These are phyloP conservation scores for Graptemys geographica DNA, from an alignment of 2,797 vertebrate genomes.

Conservation along the genomic window DNA sequence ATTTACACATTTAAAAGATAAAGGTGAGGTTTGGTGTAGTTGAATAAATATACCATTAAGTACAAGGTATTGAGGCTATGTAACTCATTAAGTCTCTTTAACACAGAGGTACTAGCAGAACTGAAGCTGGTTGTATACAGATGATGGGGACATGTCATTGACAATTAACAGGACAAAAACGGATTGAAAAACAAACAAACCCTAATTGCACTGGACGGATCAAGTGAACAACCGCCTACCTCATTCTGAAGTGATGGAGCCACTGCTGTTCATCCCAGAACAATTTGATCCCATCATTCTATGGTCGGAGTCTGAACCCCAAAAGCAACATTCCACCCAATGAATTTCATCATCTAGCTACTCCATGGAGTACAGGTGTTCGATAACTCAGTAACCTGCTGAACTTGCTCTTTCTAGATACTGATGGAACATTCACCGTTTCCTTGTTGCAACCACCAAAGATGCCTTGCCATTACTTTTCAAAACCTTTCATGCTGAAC, in stretches of 20 bases:
- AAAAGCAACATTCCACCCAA: background rate
- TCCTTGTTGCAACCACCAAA: background rate
- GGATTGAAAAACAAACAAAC: background rate
- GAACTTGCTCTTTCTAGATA: background rate
- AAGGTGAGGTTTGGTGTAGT: background rate
- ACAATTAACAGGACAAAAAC: accelerated
- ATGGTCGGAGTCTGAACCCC: background rate
- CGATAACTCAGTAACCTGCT: background rate
- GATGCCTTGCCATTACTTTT: background rate
- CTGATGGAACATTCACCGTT: accelerated
- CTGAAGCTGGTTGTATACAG: accelerated
- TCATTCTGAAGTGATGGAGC: background rate
- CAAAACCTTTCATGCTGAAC: background rate
- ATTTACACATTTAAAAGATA: conserved; percentile 34
- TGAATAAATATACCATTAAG: conserved; percentile 7
- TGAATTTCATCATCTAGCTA: background rate
- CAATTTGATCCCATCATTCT: background rate
- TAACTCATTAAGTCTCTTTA: background rate
- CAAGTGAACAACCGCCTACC: background rate
- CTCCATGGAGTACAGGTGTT: background rate
- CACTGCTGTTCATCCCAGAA: background rate
- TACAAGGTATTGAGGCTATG: background rate
- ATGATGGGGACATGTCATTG: background rate
- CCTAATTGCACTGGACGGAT: background rate
- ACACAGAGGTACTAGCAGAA: background rate